Evolutionary conservation across 2,888 invertebrate genomes (phyloP).

Genomic region (Shargacucullia verbasci): DNA sequence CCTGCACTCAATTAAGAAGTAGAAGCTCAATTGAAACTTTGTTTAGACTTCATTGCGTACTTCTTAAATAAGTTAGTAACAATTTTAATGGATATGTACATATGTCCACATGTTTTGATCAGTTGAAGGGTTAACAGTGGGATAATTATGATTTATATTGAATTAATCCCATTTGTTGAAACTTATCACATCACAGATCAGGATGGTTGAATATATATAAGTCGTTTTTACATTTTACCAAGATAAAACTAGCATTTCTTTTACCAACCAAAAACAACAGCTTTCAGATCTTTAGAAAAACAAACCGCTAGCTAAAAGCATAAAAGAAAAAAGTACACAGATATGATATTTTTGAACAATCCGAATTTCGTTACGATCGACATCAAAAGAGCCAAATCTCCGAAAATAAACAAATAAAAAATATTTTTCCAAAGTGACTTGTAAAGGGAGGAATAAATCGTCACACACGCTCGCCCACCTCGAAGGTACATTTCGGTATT

Average conservation of each 20-base stretch:
- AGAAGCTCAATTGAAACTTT: slow-evolving; percentile 4
- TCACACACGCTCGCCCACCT: slow-evolving; percentile 79
- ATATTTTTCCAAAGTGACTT: slow-evolving; percentile 80
- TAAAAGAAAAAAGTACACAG: slow-evolving; percentile 65
- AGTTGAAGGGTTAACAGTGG: neutral
- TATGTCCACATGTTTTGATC: no score
- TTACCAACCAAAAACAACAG: slow-evolving; percentile 16
- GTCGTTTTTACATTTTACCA: no score
- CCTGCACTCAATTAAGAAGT: slow-evolving; percentile 19
- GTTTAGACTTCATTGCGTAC: slow-evolving; percentile 8
- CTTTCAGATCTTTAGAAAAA: slow-evolving; percentile 48
- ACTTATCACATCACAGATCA: neutral
- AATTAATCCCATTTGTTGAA: no score
- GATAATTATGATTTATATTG: no score
- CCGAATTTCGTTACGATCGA: slow-evolving; percentile 78
- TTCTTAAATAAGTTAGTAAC: no score
- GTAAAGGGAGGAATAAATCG: slow-evolving; percentile 84
- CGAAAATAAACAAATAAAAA: slow-evolving; percentile 86
- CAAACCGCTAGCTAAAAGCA: slow-evolving; percentile 66
- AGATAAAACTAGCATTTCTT: neutral
- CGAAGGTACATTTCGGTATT: slow-evolving; percentile 80
- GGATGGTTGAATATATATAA: neutral
- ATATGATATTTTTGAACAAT: slow-evolving; percentile 75
- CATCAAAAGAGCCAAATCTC: slow-evolving; percentile 85
- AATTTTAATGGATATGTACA: no score